Evolutionary conservation across 2,888 invertebrate species (phyloP).

Genomic region (Pseudolycoriella hygida): DNA sequence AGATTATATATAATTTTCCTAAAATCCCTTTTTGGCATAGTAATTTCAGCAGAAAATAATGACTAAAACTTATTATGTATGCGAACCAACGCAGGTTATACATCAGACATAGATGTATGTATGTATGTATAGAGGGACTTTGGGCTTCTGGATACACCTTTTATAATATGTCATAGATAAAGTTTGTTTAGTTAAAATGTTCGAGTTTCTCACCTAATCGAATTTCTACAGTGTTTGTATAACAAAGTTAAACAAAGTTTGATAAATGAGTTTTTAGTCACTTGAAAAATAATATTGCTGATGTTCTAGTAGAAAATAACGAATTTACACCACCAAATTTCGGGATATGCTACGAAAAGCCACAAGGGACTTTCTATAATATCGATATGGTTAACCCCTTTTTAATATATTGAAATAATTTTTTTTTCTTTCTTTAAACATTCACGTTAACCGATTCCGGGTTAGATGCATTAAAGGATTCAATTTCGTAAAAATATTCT

Average conservation of each 20-base stretch:
- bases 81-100: neutral
- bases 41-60: neutral
- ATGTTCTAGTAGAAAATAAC: too few species aligned
- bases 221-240: constrained; percentile 1
- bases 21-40: constrained; percentile 1
- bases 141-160: neutral
- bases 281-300: neutral
- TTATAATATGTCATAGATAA: neutral
- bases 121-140: neutral
- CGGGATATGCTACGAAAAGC: too few species aligned
- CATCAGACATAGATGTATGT: too few species aligned
- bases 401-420: too few species aligned
- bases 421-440: too few species aligned
- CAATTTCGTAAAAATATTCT: too few species aligned
- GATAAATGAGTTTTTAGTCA: constrained; percentile 1
- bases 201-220: constrained; percentile 1
- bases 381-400: too few species aligned
- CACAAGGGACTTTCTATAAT: too few species aligned
- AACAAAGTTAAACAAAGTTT: constrained; percentile 1
- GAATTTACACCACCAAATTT: too few species aligned
- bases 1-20: neutral
- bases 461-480: too few species aligned
- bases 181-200: constrained; percentile 1
- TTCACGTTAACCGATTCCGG: too few species aligned
- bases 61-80: constrained; percentile 1